Base-by-base conservation (phyloP, 2,797 vertebrate species). In the Ambastaia sidthimunki region DNA sequence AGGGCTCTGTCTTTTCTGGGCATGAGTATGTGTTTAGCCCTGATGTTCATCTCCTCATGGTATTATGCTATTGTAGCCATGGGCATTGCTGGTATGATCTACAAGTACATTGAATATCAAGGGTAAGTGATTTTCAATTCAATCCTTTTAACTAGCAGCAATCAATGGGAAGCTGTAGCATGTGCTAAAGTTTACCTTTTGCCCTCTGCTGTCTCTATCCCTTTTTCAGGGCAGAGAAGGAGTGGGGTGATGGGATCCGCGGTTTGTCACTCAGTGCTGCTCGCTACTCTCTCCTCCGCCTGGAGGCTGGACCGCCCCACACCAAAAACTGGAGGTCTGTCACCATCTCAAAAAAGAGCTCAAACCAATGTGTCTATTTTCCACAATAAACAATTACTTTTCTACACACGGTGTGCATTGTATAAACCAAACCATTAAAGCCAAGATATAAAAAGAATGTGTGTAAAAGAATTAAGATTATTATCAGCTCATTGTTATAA, bases 1-100 rank as follows among this genome's bases (percentile, higher is more conserved):
- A 99, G 98, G 98, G 93, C 97, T 0, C 90, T 99, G 48, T 99
- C 98, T 5, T 99, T 99, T 87, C 92, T 99, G 69, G 98, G 98
- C 55, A 99, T 99, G 98, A 99, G 96, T 83, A 98, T 98, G 92
- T 99, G 98, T 86, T 89, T 99, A 86, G 96, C 97, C 7, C 93
- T 99, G 65, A 99, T 99, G 98, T 99, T 99, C 88, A 96, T 99
- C 88, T 99, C 97, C 0, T 99, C 98, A 73, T 99, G 98, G 98
- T 98, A 99, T 89, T 99, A 99, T 0, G 98, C 98, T 52, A 95
- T 99, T 74, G 96, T 98, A 55, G 98, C 98, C 76, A 99, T 99
- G 96, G 92, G 94, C 31, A 99, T 99, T 34, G 98, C 98, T 7
- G 97, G 97, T 87, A 97, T 99, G 96, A 99, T 99, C 91, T 99